Evolutionary conservation across 2,797 vertebrate genomes (phyloP), one percentile per base, ranked within the genome.

Genomic region (Apodemus agrarius): DNA sequence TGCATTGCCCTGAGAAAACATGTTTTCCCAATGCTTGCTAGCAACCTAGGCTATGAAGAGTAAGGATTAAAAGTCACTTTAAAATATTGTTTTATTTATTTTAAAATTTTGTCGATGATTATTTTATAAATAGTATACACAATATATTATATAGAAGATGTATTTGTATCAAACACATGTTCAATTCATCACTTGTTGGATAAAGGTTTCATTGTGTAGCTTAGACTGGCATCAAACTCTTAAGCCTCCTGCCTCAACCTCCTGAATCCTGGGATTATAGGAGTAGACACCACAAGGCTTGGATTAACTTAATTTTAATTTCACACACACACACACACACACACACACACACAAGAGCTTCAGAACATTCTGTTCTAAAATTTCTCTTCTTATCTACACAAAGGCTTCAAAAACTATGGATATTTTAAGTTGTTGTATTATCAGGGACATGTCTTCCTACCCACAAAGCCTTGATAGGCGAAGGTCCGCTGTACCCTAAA

Each of bases 21-120:
- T 78, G 43, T 94, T 95, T 93, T 88, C 54, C 37, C 61, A 46
- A 43, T 76, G 69, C 24, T 81, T 95, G 57, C 57, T 95, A 83
- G 89, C 26, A 54, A 75, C 29, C 3, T 61, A 67, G 57, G 31
- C 4, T 75, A 17, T 49, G 52, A 49, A 85, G 5, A 13, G 24
- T n/a, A 78, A 59, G 37, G 7, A 90, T 46, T 78, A 88, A 31
- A 90, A 96, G 80, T 26, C 61, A n/a, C 85, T 67, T 9, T 93
- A 72, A 87, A 74, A 49, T 12, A 46, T 72, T 94, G 17, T 74
- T 80, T 91, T 46, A 40, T 90, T 90, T 69, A 31, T 90, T 82
- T 83, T 95, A 26, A 65, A 94, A 80, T 7, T n/a, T 1, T 37
- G 14, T 40, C 65, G 54, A 26, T 43, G 8, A 22, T 92, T 92